phyloP scores from a whole-genome alignment of 2,888 invertebrate genomes.

The Seladonia tumulorum region DNA sequence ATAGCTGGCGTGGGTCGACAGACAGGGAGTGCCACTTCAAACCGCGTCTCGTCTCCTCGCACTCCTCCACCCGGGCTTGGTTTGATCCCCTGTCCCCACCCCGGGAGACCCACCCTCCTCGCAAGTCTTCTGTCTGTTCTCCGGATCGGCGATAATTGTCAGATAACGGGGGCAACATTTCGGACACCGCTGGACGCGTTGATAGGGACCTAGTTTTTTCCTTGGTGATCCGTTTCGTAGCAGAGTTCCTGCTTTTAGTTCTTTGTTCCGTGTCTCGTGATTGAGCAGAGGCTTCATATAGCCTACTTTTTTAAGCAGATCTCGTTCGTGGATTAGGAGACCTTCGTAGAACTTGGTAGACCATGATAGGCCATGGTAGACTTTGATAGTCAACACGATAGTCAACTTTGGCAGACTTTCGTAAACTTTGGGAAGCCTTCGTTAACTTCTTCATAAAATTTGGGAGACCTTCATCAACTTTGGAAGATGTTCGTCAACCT shows the following conservation, averaged over 20 bases:
- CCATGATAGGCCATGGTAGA: neutral
- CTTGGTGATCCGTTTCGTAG: neutral
- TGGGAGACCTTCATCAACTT: neutral
- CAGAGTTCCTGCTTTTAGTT: neutral
- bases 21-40: constrained; percentile 82
- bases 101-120: neutral
- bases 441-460: too few species aligned
- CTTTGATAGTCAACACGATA: too few species aligned
- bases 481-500: neutral
- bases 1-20: constrained; percentile 81
- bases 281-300: neutral
- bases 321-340: neutral
- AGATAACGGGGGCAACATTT: neutral
- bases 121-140: constrained; percentile 25
- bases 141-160: constrained; percentile 16
- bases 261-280: neutral
- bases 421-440: too few species aligned
- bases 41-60: constrained; percentile 60
- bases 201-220: neutral
- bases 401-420: too few species aligned
- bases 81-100: neutral
- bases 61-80: constrained; percentile 10
- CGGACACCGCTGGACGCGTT: neutral
- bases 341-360: neutral
- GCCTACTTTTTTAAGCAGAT: neutral